A percentile compares a stretch with the other conserved stretches of the same genome.
These are phyloP conservation scores for Empidonax traillii DNA, from an alignment of 2,113 vertebrate species.

Conservation along the genomic window DNA sequence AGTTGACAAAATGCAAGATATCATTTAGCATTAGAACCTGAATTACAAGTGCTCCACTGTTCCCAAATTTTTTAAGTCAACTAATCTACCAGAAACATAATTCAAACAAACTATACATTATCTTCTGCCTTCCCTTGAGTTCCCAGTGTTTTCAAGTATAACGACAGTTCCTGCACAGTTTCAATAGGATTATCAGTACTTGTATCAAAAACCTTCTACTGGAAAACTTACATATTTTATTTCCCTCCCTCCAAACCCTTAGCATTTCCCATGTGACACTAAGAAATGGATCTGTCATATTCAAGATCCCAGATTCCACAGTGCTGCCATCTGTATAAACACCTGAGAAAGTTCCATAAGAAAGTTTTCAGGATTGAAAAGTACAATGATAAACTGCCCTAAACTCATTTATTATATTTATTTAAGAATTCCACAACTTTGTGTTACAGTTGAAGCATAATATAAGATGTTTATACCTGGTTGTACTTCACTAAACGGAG, in stretches of 20 bases:
- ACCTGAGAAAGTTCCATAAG: neutral
- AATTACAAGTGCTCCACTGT: neutral
- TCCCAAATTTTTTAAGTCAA: neutral
- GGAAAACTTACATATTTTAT: neutral
- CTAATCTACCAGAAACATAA: neutral
- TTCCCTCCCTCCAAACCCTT: neutral
- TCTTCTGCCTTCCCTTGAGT: neutral
- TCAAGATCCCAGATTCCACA: neutral
- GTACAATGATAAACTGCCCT: neutral
- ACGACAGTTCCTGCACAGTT: neutral
- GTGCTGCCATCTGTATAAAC: neutral
- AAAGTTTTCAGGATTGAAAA: neutral
- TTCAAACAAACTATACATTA: neutral
- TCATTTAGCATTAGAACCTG: neutral
- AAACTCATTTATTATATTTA: neutral
- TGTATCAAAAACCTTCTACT: neutral
- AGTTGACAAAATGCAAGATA: neutral
- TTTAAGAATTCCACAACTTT: neutral
- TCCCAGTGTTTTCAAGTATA: neutral
- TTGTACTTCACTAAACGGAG: slow-evolving; percentile 91
- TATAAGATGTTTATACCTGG: slow-evolving; percentile 77
- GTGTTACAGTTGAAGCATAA: slow-evolving; percentile 18
- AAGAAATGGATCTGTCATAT: neutral
- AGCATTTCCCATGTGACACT: neutral
- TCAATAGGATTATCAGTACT: neutral